Base-by-base conservation (phyloP, 2,888 invertebrate genomes). In the Coenonympha glycerion region DNA sequence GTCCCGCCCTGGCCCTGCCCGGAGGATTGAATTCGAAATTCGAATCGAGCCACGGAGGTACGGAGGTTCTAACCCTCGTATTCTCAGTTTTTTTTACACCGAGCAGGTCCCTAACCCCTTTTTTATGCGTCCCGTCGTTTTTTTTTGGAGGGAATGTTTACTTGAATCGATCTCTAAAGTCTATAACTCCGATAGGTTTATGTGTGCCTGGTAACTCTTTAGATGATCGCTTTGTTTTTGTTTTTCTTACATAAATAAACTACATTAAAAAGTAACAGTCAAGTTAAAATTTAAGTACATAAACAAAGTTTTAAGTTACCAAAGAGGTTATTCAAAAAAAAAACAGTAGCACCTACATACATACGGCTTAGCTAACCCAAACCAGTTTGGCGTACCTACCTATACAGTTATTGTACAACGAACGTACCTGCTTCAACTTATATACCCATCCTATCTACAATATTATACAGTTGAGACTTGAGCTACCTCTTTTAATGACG, bases 61-160 rank as follows among this genome's bases (percentile, higher is more conserved):
- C 84, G 81, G 83, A 84, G 85, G 81, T 73, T n/a, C 74, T 73
- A 72, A 73, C 82, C 84, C 84, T 84, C 84, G 82, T 80, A 76
- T 78, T 68, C 82, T 81, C 79, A 67, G 69, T 69, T 76, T 78
- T 80, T 77, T 77, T 76, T 74, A 66, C 55, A 60, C 71, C 75
- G 70, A 77, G 71, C 80, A 81, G 80, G 83, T 83, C 77, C 69
- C 73, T 75, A 76, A 83, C 82, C 83, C 81, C 78, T 82, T 86
- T 83, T 81, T 79, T 79, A 68, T 77, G 63, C 65, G 69, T 47
- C 41, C 60, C 15, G 4, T 24, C 15, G 68, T 69, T 63, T 72
- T 76, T 71, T 79, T 83, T 83, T 82, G 81, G 79, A 80, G 81
- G 81, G 81, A 83, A 80, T 79, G 71, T 76, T 76, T 77, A 71